A percentile compares a stretch with the other conserved stretches of the same genome.
These are phyloP conservation scores for Lindbergichthys nudifrons DNA, from an alignment of 2,797 vertebrate genomes.

Conservation along the genomic window DNA sequence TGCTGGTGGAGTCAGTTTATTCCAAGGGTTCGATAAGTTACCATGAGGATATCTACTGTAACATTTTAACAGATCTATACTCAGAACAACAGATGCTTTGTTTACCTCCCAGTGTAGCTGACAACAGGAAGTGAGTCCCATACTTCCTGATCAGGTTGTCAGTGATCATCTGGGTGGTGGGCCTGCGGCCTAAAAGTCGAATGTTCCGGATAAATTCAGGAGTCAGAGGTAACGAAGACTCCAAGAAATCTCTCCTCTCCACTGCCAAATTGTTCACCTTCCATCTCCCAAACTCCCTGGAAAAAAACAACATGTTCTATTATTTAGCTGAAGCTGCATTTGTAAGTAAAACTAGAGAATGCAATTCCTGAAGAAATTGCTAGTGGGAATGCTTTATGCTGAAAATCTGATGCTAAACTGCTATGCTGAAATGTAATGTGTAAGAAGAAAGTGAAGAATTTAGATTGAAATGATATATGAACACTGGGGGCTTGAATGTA, in stretches of 20 bases:
- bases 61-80: background rate
- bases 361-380: too few species aligned
- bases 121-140: constrained; percentile 96
- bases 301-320: constrained; percentile 48
- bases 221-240: constrained; percentile 93
- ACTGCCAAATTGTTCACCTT: constrained; percentile 98
- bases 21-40: background rate
- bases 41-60: background rate
- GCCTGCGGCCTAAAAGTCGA: constrained; percentile 92
- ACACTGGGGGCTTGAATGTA: too few species aligned
- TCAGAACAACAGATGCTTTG: background rate
- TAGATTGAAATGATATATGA: too few species aligned
- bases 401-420: too few species aligned
- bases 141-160: constrained; percentile 99
- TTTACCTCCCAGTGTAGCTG: constrained; percentile 97
- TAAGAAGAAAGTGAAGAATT: too few species aligned
- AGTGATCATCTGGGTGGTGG: constrained; percentile 93
- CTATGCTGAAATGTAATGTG: too few species aligned
- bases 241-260: constrained; percentile 94
- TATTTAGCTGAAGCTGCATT: constrained; percentile 41
- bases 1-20: background rate
- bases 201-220: constrained; percentile 97
- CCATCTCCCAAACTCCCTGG: constrained; percentile 98
- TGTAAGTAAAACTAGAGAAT: background rate
- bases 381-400: too few species aligned